Conservation (phyloP, 2,888 invertebrate genomes). For the Cancer borealis region DNA sequence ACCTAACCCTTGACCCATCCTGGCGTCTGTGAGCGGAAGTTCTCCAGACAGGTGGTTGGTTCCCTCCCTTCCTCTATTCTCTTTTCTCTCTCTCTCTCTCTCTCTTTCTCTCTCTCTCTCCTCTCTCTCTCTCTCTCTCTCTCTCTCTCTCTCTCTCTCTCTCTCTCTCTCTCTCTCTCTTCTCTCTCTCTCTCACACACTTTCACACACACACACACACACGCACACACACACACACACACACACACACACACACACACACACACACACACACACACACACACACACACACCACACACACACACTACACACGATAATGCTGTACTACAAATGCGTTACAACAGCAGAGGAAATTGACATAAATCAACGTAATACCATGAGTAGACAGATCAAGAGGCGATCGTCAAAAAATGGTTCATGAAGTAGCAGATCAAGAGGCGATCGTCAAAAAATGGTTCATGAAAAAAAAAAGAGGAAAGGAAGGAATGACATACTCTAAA, state of each 20-base stretch:
- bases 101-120: conserved; percentile 37
- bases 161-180: not conserved
- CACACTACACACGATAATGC: no score
- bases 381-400: no score
- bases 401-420: no score
- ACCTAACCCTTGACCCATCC: not conserved
- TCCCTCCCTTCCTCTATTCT: not conserved
- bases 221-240: conserved; percentile 36
- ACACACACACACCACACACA: no score
- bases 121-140: conserved; percentile 38
- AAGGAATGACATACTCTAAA: no score
- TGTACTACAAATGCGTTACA: no score
- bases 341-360: no score
- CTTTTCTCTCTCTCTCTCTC: conserved; percentile 35
- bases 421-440: no score
- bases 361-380: no score
- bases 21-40: conserved; percentile 29
- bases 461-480: no score
- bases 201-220: conserved; percentile 1
- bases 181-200: not conserved
- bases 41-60: conserved; percentile 26
- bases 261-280: not conserved
- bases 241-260: conserved; percentile 35
- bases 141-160: not conserved
- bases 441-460: no score